Conservation (phyloP, 1,140 invertebrate genomes). For the Drosophila nikananu region DNA sequence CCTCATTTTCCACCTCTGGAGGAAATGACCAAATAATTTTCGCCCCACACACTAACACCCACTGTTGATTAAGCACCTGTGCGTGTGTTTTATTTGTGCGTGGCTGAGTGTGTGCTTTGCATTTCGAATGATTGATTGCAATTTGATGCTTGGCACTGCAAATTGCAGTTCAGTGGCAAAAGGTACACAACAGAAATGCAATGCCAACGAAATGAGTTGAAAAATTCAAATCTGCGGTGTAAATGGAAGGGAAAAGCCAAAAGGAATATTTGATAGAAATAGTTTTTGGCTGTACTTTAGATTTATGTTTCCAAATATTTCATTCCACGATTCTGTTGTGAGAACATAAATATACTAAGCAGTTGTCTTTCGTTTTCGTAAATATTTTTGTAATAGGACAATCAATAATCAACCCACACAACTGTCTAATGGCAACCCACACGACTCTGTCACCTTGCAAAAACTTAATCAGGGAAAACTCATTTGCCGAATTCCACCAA, state of each 20-base stretch:
- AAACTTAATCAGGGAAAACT: constrained; percentile 14
- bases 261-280: not conserved
- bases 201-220: constrained; percentile 13
- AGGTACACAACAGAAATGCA: constrained; percentile 21
- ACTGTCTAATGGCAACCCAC: constrained; percentile 7
- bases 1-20: constrained; percentile 4
- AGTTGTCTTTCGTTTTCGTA: too few species aligned
- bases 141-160: constrained; percentile 62
- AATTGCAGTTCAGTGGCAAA: constrained; percentile 47
- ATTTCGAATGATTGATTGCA: constrained; percentile 74
- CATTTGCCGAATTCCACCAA: constrained; percentile 44
- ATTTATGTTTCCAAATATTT: not conserved
- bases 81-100: constrained; percentile 5
- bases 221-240: constrained; percentile 8
- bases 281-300: not conserved
- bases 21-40: constrained; percentile 49
- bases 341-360: not conserved
- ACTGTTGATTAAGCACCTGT: constrained; percentile 29
- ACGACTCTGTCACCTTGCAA: constrained; percentile 26
- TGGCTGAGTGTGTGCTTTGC: constrained; percentile 42
- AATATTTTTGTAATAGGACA: too few species aligned
- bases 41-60: constrained; percentile 18
- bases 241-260: not conserved
- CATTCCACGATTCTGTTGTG: too few species aligned
- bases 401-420: constrained; percentile 1